phyloP scores from a whole-genome alignment of 2,113 vertebrate genomes.

The Sakesphorus luctuosus region DNA sequence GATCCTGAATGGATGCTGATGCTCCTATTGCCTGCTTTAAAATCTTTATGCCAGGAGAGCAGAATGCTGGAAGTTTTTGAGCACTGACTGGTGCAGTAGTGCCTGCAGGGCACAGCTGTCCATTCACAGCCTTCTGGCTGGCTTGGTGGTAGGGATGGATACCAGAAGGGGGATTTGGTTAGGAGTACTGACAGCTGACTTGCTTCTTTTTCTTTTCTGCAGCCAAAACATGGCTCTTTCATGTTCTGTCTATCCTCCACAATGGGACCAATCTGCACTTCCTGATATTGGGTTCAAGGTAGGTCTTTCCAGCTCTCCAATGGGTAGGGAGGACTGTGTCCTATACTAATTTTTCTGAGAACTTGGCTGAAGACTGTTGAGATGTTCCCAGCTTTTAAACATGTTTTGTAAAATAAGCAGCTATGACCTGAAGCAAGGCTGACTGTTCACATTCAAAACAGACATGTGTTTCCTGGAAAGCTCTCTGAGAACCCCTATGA shows the following conservation, averaged over 20 bases:
- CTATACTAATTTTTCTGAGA: neutral
- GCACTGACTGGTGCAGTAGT: neutral
- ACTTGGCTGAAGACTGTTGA: neutral
- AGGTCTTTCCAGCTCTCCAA: neutral
- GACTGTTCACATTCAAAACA: neutral
- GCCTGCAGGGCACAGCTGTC: neutral
- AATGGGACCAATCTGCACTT: constrained; percentile 58
- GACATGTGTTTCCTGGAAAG: neutral
- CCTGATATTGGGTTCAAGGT: constrained; percentile 61
- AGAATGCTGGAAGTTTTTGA: neutral
- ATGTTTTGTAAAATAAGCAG: neutral
- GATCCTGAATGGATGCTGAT: neutral
- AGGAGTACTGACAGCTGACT: neutral
- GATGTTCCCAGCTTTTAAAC: neutral
- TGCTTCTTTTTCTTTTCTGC: neutral
- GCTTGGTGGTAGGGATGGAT: neutral
- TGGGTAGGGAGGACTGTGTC: neutral
- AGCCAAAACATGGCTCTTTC: neutral
- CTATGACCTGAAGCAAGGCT: neutral
- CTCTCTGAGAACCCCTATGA: neutral
- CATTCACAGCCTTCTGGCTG: neutral
- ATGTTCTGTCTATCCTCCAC: neutral
- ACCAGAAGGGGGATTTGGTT: neutral
- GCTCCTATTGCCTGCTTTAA: neutral
- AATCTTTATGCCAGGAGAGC: neutral